A percentile compares a stretch with the other conserved stretches of the same genome.
Evolutionary conservation across 2,797 vertebrate species (phyloP).

Genomic region (Artibeus jamaicensis): DNA sequence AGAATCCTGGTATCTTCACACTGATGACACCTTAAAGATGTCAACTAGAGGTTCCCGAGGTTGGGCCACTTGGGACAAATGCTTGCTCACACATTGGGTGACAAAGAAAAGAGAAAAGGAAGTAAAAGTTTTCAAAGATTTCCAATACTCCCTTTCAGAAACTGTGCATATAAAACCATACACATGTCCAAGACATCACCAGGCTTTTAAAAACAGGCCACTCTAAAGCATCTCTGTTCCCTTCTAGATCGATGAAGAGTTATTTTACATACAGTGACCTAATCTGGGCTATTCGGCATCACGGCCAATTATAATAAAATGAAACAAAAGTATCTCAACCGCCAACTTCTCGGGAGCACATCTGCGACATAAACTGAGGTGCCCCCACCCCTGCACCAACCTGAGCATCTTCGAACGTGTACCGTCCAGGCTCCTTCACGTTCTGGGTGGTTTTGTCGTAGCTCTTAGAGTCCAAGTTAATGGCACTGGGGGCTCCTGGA

Average conservation of each 20-base stretch:
- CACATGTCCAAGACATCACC: neutral
- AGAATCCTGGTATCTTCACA: neutral
- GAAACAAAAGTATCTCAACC: neutral
- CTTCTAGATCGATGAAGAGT: neutral
- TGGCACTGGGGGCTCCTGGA: conserved; percentile 95
- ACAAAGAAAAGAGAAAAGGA: neutral
- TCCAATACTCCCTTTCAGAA: neutral
- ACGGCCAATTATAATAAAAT: neutral
- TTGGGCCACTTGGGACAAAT: neutral
- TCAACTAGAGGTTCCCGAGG: neutral
- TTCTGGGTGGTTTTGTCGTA: conserved; percentile 98
- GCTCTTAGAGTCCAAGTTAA: conserved; percentile 98
- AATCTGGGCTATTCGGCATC: neutral
- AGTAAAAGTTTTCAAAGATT: neutral
- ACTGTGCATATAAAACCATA: neutral
- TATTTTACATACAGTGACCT: neutral
- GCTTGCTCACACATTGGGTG: neutral
- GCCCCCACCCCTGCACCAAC: conserved; percentile 77
- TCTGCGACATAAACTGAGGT: rapidly evolving
- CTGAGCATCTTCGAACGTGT: conserved; percentile 97
- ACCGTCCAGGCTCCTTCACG: conserved; percentile 95
- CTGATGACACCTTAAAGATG: neutral
- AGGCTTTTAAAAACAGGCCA: neutral
- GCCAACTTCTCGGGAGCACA: neutral
- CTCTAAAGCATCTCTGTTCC: neutral